Base-by-base conservation (phyloP, 2,113 vertebrate species). In the Toxotes jaculatrix region DNA sequence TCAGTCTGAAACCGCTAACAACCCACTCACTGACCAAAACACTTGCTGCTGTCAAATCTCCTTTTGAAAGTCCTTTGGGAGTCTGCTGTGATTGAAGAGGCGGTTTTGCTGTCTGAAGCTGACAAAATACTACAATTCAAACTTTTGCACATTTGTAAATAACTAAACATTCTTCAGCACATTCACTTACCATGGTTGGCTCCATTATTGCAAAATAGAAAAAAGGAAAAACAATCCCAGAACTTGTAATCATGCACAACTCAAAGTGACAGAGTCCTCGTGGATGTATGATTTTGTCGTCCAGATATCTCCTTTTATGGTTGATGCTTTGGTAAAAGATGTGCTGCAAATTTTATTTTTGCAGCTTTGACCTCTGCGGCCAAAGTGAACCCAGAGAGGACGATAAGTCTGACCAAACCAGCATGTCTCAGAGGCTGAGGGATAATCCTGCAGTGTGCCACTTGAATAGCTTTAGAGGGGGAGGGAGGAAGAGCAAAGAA, bases 371-470 rank as follows among this genome's bases (percentile, higher is more conserved):
- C 77, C 87, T 86, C 75, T 73, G 86, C 60, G 76, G 74, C 53
- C 77, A n/a, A 79, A 83, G 78, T 75, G 65, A 89, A 86, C 78
- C 61, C 64, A 51, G 82, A 81, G 83, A 75, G 79, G 82, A 89
- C 77, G 83, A 69, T 75, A 72, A 89, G 90, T 88, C 87, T 65
- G 84, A 90, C 87, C 88, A 77, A 73, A 86, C 63, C 81, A 89
- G 91, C 60, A 36, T 80, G 87, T 93, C 88, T 93, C 91, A 89
- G 88, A 93, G 92, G 81, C 90, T 87, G 84, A 92, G 85, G 89
- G 94, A 93, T 95, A 94, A 95, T 95, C 95, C 95, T 65, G 77
- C 89, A 83, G 82, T 90, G 93, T 90, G 91, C 88, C 90, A 93
- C 90, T 93, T 94, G 90, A 94, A 92, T 92, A 77, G 94, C 92